phyloP scores from a whole-genome alignment of 2,113 vertebrate species.

The Grammomys surdaster region DNA sequence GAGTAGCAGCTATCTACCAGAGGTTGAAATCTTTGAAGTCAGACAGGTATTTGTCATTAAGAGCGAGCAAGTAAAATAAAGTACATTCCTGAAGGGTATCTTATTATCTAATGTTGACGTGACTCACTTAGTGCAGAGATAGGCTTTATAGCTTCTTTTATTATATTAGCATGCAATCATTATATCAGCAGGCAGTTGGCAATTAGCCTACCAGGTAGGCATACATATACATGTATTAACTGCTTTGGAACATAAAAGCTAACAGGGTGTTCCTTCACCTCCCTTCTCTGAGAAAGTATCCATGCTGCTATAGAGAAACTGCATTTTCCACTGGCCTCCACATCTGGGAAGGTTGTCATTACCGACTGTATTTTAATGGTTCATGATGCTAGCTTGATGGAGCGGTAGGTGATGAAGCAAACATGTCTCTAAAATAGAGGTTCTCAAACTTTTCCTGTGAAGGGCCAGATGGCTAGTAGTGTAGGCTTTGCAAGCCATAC shows the following conservation, averaged over 20 bases:
- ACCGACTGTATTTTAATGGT: not conserved
- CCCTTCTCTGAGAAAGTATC: constrained; percentile 40
- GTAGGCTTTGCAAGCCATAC: not conserved
- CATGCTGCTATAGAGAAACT: not conserved
- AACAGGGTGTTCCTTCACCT: constrained; percentile 29
- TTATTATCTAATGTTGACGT: constrained; percentile 64
- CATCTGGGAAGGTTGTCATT: not conserved
- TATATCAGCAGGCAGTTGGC: constrained; percentile 72
- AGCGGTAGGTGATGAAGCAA: not conserved
- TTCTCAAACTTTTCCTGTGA: constrained; percentile 22
- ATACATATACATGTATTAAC: constrained; percentile 66
- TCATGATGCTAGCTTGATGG: not conserved
- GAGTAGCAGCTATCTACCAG: not conserved
- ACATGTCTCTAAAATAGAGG: constrained; percentile 16
- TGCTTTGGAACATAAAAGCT: constrained; percentile 65
- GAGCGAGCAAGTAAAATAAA: not conserved
- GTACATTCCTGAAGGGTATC: constrained; percentile 52
- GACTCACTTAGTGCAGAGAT: constrained; percentile 56
- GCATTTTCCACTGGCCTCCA: not conserved
- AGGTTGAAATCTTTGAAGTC: constrained; percentile 5
- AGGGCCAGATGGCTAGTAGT: constrained; percentile 1
- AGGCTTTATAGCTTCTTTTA: constrained; percentile 60
- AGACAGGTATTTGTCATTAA: constrained; percentile 13
- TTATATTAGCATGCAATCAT: constrained; percentile 45
- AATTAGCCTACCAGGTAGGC: constrained; percentile 74